phyloP scores from a whole-genome alignment of 1,140 invertebrate genomes.

The Aphis craccivora region DNA sequence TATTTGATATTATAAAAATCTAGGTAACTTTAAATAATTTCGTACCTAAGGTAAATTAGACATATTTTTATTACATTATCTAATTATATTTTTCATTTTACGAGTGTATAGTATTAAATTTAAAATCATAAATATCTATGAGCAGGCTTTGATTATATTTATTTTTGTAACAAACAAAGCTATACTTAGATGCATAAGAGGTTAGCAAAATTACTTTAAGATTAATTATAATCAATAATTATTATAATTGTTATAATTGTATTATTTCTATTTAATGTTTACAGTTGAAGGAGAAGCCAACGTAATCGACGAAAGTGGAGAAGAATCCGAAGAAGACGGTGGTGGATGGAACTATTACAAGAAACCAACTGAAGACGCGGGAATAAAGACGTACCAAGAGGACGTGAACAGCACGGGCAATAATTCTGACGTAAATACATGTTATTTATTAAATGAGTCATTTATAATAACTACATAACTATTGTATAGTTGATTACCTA shows the following conservation, averaged over 20 bases:
- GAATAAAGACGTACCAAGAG: conserved; percentile 64
- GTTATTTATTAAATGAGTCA: conserved; percentile 19
- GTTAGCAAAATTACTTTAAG: background rate
- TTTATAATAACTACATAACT: background rate
- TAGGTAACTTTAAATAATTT: no score
- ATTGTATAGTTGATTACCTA: background rate
- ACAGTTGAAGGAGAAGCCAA: conserved; percentile 51
- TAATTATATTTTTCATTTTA: background rate
- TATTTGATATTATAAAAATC: background rate
- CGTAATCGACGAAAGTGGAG: conserved; percentile 56
- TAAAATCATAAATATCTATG: background rate
- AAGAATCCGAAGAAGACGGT: conserved; percentile 53
- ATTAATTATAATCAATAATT: background rate
- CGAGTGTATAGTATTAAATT: background rate
- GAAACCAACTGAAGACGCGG: conserved; percentile 63
- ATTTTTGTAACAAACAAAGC: background rate
- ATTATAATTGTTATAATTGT: no score
- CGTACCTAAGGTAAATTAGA: background rate
- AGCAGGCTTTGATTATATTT: background rate
- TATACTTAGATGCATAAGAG: background rate
- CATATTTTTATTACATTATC: background rate
- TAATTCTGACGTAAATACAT: conserved; percentile 43
- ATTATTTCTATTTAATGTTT: background rate
- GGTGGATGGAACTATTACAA: conserved; percentile 47
- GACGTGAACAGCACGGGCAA: conserved; percentile 64